Percentiles rank a stretch among this genome's conserved stretches.
phyloP scores from a whole-genome alignment of 1,140 invertebrate genomes.

The Pomacea maculata region DNA sequence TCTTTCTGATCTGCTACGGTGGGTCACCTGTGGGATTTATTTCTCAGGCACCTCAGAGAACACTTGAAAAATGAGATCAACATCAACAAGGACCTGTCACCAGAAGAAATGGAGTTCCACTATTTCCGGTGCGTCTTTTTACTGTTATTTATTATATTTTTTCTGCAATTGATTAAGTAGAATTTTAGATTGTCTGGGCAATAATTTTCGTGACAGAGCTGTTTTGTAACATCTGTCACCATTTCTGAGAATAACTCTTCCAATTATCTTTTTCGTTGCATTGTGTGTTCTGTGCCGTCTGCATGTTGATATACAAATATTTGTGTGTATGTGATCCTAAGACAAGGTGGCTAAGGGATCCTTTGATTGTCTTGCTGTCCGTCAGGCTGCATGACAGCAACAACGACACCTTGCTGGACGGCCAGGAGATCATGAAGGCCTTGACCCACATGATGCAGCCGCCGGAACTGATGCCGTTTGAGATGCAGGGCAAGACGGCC shows the following conservation, averaged over 20 bases:
- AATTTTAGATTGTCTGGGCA: too few relatives aligned
- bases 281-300: background rate
- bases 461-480: slow-evolving; percentile 40
- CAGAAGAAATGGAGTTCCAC: slow-evolving; percentile 57
- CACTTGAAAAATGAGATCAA: slow-evolving; percentile 53
- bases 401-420: slow-evolving; percentile 57
- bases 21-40: background rate
- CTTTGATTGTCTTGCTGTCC: background rate
- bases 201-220: too few relatives aligned
- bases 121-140: slow-evolving; percentile 48
- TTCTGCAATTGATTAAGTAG: too few relatives aligned
- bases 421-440: slow-evolving; percentile 54
- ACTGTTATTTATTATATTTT: background rate
- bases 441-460: slow-evolving; percentile 52
- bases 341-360: background rate
- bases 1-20: background rate
- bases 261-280: too few relatives aligned
- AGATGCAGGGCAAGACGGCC: slow-evolving; percentile 48
- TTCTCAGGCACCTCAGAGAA: slow-evolving; percentile 54
- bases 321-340: background rate
- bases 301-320: background rate
- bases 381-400: slow-evolving; percentile 55
- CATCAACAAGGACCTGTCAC: slow-evolving; percentile 44
- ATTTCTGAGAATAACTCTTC: too few relatives aligned
- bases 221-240: too few relatives aligned